These are phyloP conservation scores for Eupithecia subfuscata DNA, from an alignment of 2,888 invertebrate genomes.

Conservation along the genomic window DNA sequence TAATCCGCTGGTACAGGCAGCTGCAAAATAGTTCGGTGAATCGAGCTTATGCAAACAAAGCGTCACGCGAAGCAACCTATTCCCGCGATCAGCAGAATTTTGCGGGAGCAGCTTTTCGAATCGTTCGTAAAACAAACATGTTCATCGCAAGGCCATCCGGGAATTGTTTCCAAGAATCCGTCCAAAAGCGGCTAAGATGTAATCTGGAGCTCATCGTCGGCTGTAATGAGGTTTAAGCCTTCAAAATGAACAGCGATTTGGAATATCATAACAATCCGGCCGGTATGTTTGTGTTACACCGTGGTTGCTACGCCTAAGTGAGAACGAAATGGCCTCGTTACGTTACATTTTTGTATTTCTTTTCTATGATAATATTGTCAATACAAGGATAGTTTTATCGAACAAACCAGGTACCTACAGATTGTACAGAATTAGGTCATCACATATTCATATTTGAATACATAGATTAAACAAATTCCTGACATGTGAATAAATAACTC, in stretches of 20 bases:
- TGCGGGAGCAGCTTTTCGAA: slow-evolving; percentile 74
- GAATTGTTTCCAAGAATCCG: slow-evolving; percentile 69
- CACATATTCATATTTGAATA: not conserved
- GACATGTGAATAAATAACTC: not conserved
- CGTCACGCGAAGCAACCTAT: slow-evolving; percentile 64
- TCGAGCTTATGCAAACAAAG: slow-evolving; percentile 71
- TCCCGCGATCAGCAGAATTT: slow-evolving; percentile 71
- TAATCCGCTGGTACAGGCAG: slow-evolving; percentile 57
- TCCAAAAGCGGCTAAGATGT: slow-evolving; percentile 46
- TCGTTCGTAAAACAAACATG: slow-evolving; percentile 76
- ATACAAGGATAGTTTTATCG: not conserved
- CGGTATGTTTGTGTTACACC: not conserved
- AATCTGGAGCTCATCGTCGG: slow-evolving; percentile 56
- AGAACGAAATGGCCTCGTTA: not conserved
- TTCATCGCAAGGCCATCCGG: slow-evolving; percentile 73
- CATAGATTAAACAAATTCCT: not conserved
- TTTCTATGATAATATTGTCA: slow-evolving; percentile 4
- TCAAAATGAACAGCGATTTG: slow-evolving; percentile 6
- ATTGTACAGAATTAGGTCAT: slow-evolving; percentile 8
- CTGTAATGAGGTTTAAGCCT: not conserved
- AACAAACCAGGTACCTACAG: not conserved
- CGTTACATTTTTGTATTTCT: not conserved
- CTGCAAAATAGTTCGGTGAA: slow-evolving; percentile 71
- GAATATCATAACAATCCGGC: slow-evolving; percentile 16
- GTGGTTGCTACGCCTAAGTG: slow-evolving; percentile 3